Base-by-base conservation (phyloP, 2,113 vertebrate species). In the Oenanthe melanoleuca region DNA sequence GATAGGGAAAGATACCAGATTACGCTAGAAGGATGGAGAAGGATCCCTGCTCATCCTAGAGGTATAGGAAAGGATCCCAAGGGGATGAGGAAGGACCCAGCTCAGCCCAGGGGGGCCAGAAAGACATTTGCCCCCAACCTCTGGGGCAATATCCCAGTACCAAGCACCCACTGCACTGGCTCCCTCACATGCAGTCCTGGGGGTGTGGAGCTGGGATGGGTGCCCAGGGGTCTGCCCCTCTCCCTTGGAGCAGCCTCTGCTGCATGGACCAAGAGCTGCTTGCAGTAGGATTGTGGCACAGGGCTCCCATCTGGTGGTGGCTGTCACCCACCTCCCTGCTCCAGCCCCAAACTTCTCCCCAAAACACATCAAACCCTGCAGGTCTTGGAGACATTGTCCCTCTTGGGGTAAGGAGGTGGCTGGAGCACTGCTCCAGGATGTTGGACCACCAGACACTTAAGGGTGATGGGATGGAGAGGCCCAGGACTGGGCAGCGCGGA, bases 301-400 rank as follows among this genome's bases (percentile, higher is more conserved):
- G 74, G 71, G 66, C 49, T 90, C 79, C 80, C 72, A 52, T 42
- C 64, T 9, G 5, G 33, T 3, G 4, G 74, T n/a, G n/a, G 17
- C 56, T 17, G 3, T 59, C 47, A n/a, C 40, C 29, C 4, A 11
- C 44, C 53, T 34, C 59, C 49, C 49, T 16, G 20, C 53, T 80
- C 29, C 50, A 77, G 61, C 67, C 45, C 55, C 67, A 65, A 56
- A 72, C 40, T 42, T 3, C 3, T 47, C 44, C 44, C 42, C 23
- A 29, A 6, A 86, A n/a, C 13, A 20, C 0, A 5, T 14, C 37
- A 80, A 57, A 64, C 19, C 40, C 5, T 1, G 26, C n/a, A 83
- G 40, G 59, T 73, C 72, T 40, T 3, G 1, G 74, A 33, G 52
- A 55, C 9, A 4, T 26, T 0, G 0, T 40, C 33, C 26, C 56